These are phyloP conservation scores for Cossypha heuglini DNA, from an alignment of 2,797 vertebrate genomes.

Conservation along the genomic window DNA sequence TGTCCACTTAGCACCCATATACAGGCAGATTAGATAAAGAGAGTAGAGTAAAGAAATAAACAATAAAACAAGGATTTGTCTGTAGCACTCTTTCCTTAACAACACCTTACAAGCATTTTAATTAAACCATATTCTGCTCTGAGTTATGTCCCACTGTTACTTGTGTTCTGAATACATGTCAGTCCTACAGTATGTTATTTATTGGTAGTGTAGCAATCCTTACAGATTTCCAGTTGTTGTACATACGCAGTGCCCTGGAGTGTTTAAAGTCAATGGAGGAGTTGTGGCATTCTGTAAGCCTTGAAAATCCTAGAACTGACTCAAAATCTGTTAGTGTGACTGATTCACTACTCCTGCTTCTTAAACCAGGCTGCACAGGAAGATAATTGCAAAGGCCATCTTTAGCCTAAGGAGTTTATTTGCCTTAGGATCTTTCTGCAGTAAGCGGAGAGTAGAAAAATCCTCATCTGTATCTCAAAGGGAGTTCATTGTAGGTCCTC, in stretches of 20 bases:
- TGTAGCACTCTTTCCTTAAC: background rate
- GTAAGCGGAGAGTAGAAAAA: background rate
- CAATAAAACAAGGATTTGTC: background rate
- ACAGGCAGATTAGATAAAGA: background rate
- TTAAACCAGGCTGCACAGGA: background rate
- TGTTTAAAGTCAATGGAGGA: background rate
- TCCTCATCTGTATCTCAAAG: background rate
- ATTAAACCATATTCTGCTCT: background rate
- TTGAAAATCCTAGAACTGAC: background rate
- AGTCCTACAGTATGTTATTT: background rate
- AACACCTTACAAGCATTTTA: background rate
- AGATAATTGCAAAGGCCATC: background rate
- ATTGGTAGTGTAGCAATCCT: background rate
- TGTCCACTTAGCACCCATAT: background rate
- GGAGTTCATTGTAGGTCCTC: background rate
- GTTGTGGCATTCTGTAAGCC: background rate
- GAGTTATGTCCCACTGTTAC: background rate
- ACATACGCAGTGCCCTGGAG: fast-evolving
- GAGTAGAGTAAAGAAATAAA: background rate
- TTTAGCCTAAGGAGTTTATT: background rate
- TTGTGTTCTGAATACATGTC: background rate
- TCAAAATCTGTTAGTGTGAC: background rate
- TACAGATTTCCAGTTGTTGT: background rate
- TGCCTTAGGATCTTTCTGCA: background rate
- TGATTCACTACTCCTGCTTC: background rate